A percentile compares a stretch with the other conserved stretches of the same genome.
Conservation (phyloP, 2,797 vertebrate species). For the Myotis findleyi region DNA sequence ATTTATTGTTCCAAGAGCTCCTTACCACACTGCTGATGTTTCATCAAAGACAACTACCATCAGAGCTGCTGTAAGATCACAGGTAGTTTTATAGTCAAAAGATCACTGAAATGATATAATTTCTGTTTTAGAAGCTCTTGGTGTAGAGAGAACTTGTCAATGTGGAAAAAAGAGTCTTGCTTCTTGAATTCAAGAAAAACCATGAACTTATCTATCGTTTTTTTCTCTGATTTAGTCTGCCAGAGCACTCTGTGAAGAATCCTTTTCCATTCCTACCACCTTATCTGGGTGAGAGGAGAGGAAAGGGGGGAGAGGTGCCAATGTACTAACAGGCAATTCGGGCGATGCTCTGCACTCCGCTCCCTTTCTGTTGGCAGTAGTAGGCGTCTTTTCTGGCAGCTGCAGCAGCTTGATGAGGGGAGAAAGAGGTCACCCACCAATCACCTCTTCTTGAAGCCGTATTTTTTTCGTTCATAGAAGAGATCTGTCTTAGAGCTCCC, state of each 20-base stretch:
- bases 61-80: neutral
- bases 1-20: neutral
- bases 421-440: slow-evolving; percentile 45
- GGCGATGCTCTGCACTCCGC: slow-evolving; percentile 47
- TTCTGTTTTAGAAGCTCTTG: slow-evolving; percentile 6
- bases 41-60: slow-evolving; percentile 46
- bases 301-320: neutral
- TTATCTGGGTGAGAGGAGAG: neutral
- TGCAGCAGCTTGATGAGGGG: neutral
- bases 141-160: neutral
- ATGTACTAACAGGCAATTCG: neutral
- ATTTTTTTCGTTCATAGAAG: slow-evolving; percentile 99
- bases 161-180: neutral
- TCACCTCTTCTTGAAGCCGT: slow-evolving; percentile 99
- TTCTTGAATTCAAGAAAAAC: slow-evolving; percentile 60
- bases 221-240: neutral
- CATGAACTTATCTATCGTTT: neutral
- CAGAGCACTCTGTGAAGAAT: neutral
- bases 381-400: slow-evolving; percentile 58
- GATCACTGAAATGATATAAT: neutral
- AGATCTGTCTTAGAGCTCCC: slow-evolving; percentile 99
- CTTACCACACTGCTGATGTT: slow-evolving; percentile 21
- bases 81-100: neutral
- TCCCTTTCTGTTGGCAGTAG: slow-evolving; percentile 63
- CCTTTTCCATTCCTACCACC: neutral